Evolutionary conservation across 1,140 invertebrate species (phyloP).

Genomic region (Drosophila varians): DNA sequence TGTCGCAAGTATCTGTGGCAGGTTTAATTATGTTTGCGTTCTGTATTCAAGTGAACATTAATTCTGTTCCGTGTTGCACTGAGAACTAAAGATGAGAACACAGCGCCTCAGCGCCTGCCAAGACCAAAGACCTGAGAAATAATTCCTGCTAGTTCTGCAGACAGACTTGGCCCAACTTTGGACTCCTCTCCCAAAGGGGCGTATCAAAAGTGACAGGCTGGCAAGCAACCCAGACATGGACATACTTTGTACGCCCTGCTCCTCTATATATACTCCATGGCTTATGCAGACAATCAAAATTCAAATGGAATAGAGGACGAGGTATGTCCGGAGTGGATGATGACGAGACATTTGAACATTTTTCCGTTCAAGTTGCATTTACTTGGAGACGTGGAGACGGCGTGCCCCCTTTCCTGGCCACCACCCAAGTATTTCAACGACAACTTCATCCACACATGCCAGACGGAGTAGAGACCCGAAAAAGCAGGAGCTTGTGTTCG

Average conservation of each 20-base stretch:
- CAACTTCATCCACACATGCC: slow-evolving; percentile 70
- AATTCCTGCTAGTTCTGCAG: slow-evolving; percentile 32
- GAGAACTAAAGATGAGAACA: no score
- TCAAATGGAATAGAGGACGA: slow-evolving; percentile 63
- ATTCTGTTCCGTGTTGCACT: slow-evolving; percentile 61
- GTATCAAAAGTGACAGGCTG: slow-evolving; percentile 74
- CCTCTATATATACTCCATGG: slow-evolving; percentile 28
- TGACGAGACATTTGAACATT: slow-evolving; percentile 66
- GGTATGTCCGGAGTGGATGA: slow-evolving; percentile 27
- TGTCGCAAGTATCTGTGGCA: slow-evolving; percentile 63
- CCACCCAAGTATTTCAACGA: slow-evolving; percentile 52
- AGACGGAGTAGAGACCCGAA: slow-evolving; percentile 33
- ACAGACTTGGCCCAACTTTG: slow-evolving; percentile 3
- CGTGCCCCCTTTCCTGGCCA: neutral
- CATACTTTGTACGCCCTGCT: slow-evolving; percentile 40
- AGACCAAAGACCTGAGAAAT: slow-evolving; percentile 20
- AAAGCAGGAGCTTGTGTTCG: slow-evolving; percentile 26
- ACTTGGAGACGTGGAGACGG: slow-evolving; percentile 31
- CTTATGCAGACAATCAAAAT: slow-evolving; percentile 69
- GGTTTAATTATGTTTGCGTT: slow-evolving; percentile 79
- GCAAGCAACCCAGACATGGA: slow-evolving; percentile 55
- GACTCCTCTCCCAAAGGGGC: slow-evolving; percentile 35
- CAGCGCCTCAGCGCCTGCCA: no score
- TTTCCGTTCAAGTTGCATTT: slow-evolving; percentile 62
- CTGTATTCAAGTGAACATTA: slow-evolving; percentile 57